Evolutionary conservation across 2,888 invertebrate genomes (phyloP).

Genomic region (Mantis religiosa): DNA sequence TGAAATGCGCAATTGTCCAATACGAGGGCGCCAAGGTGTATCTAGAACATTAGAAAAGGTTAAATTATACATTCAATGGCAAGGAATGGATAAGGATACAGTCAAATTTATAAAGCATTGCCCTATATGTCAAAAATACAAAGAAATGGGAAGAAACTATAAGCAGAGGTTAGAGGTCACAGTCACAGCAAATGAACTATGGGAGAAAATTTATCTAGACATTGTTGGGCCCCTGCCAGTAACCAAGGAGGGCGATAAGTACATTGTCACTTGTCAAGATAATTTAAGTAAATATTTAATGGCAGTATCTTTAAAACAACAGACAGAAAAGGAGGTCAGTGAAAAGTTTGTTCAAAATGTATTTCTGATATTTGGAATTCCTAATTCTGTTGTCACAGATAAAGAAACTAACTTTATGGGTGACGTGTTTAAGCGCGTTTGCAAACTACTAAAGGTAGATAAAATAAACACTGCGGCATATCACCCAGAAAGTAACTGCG

Average conservation of each 20-base stretch:
- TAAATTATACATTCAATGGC: background rate
- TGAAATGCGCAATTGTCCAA: background rate
- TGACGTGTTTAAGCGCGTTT: slow-evolving; percentile 34
- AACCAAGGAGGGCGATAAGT: background rate
- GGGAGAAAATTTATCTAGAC: background rate
- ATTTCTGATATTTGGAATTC: slow-evolving; percentile 32
- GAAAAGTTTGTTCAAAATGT: slow-evolving; percentile 27
- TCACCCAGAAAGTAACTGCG: background rate
- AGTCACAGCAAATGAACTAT: background rate
- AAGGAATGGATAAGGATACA: background rate
- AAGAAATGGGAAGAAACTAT: background rate
- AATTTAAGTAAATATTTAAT: slow-evolving; percentile 26
- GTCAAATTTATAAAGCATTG: background rate
- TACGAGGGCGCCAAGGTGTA: background rate
- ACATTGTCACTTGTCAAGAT: background rate
- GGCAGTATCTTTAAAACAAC: too few relatives aligned
- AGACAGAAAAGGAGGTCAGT: too few relatives aligned
- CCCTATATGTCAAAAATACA: background rate
- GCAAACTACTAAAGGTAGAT: background rate
- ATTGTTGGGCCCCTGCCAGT: background rate
- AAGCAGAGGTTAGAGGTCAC: background rate
- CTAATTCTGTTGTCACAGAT: slow-evolving; percentile 34
- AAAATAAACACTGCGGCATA: background rate
- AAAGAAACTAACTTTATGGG: slow-evolving; percentile 38
- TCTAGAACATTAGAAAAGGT: background rate